A percentile compares a stretch with the other conserved stretches of the same genome.
phyloP scores from a whole-genome alignment of 1,140 invertebrate genomes.

The Camponotus pennsylvanicus region DNA sequence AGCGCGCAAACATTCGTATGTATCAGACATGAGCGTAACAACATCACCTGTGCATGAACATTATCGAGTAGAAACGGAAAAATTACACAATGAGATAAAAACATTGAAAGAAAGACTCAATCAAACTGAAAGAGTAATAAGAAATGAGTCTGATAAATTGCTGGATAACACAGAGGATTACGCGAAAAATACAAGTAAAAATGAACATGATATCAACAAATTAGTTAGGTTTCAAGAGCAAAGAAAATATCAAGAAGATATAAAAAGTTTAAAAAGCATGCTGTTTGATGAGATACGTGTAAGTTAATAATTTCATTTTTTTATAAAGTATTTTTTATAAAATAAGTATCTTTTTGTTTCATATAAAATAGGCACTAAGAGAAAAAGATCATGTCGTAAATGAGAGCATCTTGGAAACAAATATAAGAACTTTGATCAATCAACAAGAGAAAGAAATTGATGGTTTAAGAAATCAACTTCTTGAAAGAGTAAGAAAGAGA shows the following conservation, averaged over 20 bases:
- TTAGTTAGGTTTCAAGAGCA: constrained; percentile 82
- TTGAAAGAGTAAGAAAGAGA: constrained; percentile 72
- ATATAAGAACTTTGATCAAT: constrained; percentile 76
- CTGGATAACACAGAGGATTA: constrained; percentile 76
- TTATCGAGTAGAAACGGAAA: constrained; percentile 86
- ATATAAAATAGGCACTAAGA: constrained; percentile 54
- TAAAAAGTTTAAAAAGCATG: constrained; percentile 77
- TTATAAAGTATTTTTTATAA: not conserved
- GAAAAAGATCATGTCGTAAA: constrained; percentile 61
- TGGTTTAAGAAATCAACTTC: constrained; percentile 78
- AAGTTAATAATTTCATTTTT: constrained; percentile 33
- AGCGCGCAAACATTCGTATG: constrained; percentile 78
- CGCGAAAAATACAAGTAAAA: constrained; percentile 54
- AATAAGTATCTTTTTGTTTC: not conserved
- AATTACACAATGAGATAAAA: constrained; percentile 87
- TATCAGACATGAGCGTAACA: constrained; percentile 58
- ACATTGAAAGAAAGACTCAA: constrained; percentile 87
- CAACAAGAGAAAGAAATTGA: constrained; percentile 82
- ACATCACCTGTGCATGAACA: constrained; percentile 79
- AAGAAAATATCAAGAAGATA: constrained; percentile 83
- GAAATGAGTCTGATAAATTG: constrained; percentile 81
- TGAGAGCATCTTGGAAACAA: constrained; percentile 70
- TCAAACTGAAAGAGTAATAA: constrained; percentile 86
- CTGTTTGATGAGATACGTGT: constrained; percentile 82
- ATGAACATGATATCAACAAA: constrained; percentile 37